These are phyloP conservation scores for Phrynocephalus versicolor DNA, from an alignment of 2,113 vertebrate species.

Conservation along the genomic window DNA sequence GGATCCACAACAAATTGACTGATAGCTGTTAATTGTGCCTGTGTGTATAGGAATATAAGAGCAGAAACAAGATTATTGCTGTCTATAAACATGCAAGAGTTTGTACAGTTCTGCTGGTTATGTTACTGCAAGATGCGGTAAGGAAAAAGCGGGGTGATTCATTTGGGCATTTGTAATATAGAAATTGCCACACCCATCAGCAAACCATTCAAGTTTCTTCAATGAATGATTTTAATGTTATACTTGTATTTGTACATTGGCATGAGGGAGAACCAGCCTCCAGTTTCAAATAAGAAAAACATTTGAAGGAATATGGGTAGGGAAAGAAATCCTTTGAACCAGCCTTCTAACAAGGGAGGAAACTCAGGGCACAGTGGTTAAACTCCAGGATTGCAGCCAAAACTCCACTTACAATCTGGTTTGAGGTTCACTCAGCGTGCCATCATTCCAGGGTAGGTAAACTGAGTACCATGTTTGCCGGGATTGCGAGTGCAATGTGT, in stretches of 20 bases:
- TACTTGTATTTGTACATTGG: background rate
- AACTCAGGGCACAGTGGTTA: too few species aligned
- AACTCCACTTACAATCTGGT: too few species aligned
- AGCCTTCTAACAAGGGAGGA: too few species aligned
- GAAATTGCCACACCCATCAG: background rate
- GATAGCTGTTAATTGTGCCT: constrained; percentile 63
- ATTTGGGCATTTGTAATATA: background rate
- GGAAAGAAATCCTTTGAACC: too few species aligned
- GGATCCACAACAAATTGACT: constrained; percentile 64
- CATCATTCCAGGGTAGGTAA: too few species aligned
- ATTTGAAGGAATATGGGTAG: background rate
- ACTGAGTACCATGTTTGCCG: too few species aligned
- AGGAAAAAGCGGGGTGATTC: accelerated
- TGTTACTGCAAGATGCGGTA: background rate
- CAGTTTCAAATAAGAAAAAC: background rate
- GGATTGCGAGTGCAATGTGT: too few species aligned
- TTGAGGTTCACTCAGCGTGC: too few species aligned
- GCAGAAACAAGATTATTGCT: constrained; percentile 17
- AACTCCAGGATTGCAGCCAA: too few species aligned
- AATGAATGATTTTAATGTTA: background rate
- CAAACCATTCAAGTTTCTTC: constrained; percentile 1
- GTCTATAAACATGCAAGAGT: background rate
- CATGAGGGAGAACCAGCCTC: background rate
- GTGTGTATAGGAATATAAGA: constrained; percentile 44
- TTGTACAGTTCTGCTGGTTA: background rate